phyloP scores from a whole-genome alignment of 2,797 vertebrate genomes.

The Eleutherodactylus coqui region DNA sequence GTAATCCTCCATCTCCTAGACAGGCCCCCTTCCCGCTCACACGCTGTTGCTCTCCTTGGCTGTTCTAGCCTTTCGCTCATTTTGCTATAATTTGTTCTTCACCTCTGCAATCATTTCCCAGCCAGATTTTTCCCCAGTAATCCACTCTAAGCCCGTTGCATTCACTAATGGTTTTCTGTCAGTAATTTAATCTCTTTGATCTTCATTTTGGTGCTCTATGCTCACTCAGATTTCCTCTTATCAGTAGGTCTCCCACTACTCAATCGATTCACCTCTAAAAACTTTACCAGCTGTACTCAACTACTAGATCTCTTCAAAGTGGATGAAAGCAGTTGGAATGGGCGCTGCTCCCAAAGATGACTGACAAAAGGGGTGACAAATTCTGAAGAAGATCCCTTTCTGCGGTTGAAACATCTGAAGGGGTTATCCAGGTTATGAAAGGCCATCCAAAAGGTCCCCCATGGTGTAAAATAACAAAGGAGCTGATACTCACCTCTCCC shows the following conservation, averaged over 20 bases:
- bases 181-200: neutral
- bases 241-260: neutral
- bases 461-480: too few species aligned
- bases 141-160: neutral
- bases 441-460: too few species aligned
- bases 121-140: neutral
- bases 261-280: neutral
- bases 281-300: neutral
- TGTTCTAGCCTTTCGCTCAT: neutral
- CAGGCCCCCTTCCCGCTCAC: conserved; percentile 2
- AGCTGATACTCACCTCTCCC: too few species aligned
- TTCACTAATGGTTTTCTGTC: neutral
- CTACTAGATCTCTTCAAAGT: neutral
- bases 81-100: neutral
- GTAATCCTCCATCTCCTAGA: conserved; percentile 44
- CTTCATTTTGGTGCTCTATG: neutral
- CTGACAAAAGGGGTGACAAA: too few species aligned
- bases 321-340: too few species aligned
- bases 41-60: neutral
- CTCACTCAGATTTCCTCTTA: neutral
- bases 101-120: neutral
- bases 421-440: too few species aligned
- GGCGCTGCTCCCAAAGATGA: too few species aligned
- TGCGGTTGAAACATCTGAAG: too few species aligned
- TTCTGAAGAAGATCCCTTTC: too few species aligned